Base-by-base conservation (phyloP, 2,888 invertebrate species). In the Ernsta delagoae region DNA sequence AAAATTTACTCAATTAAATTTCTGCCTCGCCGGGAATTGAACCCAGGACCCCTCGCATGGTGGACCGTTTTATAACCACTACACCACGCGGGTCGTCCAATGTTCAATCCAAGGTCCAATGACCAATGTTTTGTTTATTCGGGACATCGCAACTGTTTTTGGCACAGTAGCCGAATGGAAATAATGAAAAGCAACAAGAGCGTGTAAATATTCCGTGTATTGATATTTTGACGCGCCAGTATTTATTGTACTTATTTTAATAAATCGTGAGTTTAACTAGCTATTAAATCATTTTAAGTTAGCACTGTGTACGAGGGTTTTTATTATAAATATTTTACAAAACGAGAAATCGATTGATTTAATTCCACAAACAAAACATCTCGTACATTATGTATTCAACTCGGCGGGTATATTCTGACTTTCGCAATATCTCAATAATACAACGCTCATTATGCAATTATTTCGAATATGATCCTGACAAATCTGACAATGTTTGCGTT, bases 121-220 rank as follows among this genome's bases (percentile, higher is more conserved):
- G 39, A 39, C 39, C 39, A 43, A 67, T 67, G 66, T 67, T 60
- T 67, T 67, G 60, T 67, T 67, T 67, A 67, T 67, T 54, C 60
- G 16, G 66, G 43, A 60, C 66, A 61, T 67, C 66, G 36, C 54
- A 60, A 67, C 60, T 54, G 60, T 61, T 67, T 67, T 67, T 31
- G 12, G 54, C 54, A 54, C 45, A 50, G 50, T 24, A 48, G 39
- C 31, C 16, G 34, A 54, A 43, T 66, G 54, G 12, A 60, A 60
- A 66, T 36, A 41, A 7, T 41, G 5, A 45, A 54, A 54, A 54
- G 12, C 41, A 34, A 59, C 24, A 34, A n/a, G 4, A 36, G 36
- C 36, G 36, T 36, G 36, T 36, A 36, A 36, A 36, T 36, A 36
- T 36, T 36, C 24, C 24, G 3, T 24, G 24, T 24, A 24, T 24